These are phyloP conservation scores for Lasioglossum zephyrum DNA, from an alignment of 2,888 invertebrate genomes.

Conservation along the genomic window DNA sequence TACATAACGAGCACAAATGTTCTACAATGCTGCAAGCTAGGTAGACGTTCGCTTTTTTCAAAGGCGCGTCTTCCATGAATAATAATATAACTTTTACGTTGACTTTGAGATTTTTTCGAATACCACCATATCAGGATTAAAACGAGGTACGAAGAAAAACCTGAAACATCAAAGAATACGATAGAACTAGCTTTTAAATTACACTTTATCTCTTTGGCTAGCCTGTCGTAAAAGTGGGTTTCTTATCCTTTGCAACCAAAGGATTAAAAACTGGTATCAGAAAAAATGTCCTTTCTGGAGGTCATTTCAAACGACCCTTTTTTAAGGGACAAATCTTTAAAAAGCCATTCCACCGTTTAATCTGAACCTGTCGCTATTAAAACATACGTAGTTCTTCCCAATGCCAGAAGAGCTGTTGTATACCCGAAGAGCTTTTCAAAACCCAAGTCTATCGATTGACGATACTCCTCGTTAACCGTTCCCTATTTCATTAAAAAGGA, in stretches of 20 bases:
- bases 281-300: neutral
- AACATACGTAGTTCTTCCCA: neutral
- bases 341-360: neutral
- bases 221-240: neutral
- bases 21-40: no score
- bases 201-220: neutral
- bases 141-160: neutral
- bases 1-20: no score
- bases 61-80: no score
- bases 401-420: neutral
- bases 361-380: neutral
- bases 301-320: neutral
- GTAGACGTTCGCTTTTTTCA: no score
- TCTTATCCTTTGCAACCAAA: neutral
- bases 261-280: neutral
- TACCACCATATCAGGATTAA: neutral
- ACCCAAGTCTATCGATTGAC: neutral
- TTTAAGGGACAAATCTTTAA: neutral
- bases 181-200: neutral
- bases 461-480: neutral
- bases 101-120: neutral
- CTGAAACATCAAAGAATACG: no score
- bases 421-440: neutral
- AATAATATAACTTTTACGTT: neutral
- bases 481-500: neutral